A percentile compares a stretch with the other conserved stretches of the same genome.
phyloP scores from a whole-genome alignment of 2,797 vertebrate species.

The Phrynocephalus forsythii region DNA sequence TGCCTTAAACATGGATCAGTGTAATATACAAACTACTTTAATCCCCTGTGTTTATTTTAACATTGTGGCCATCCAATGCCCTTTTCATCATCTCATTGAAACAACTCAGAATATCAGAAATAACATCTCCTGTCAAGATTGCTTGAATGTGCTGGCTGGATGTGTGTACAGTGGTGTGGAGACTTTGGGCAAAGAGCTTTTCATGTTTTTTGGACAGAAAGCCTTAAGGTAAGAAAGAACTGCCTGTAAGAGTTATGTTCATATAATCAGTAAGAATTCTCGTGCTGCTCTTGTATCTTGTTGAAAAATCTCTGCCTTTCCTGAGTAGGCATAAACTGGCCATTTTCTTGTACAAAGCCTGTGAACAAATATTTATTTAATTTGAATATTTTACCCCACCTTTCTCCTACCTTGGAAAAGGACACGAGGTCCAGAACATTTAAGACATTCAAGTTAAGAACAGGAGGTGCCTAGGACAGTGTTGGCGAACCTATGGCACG shows the following conservation, averaged over 20 bases:
- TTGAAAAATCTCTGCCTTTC: not conserved
- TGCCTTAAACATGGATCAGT: not conserved
- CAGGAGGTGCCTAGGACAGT: too few relatives aligned
- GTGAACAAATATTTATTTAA: too few relatives aligned
- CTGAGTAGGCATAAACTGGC: not conserved
- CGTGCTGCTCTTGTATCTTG: not conserved
- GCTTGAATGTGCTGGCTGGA: slow-evolving; percentile 70
- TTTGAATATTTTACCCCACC: too few relatives aligned
- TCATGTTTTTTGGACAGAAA: slow-evolving; percentile 88
- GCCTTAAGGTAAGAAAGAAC: slow-evolving; percentile 84
- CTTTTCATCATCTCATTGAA: slow-evolving; percentile 55
- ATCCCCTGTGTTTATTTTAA: slow-evolving; percentile 43
- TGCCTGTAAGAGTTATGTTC: slow-evolving; percentile 7
- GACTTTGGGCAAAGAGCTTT: slow-evolving; percentile 94
- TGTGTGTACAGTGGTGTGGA: slow-evolving; percentile 83
- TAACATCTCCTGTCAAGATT: slow-evolving; percentile 49
- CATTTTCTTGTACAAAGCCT: not conserved
- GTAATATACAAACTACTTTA: not conserved
- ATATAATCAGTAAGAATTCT: not conserved
- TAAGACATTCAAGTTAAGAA: too few relatives aligned
- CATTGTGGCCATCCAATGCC: not conserved
- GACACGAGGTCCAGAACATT: too few relatives aligned
- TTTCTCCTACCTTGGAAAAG: too few relatives aligned
- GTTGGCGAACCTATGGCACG: too few relatives aligned
- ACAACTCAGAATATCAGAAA: slow-evolving; percentile 30